A percentile compares a stretch with the other conserved stretches of the same genome.
These are phyloP conservation scores for Apis laboriosa DNA, from an alignment of 1,140 invertebrate species.

Conservation along the genomic window DNA sequence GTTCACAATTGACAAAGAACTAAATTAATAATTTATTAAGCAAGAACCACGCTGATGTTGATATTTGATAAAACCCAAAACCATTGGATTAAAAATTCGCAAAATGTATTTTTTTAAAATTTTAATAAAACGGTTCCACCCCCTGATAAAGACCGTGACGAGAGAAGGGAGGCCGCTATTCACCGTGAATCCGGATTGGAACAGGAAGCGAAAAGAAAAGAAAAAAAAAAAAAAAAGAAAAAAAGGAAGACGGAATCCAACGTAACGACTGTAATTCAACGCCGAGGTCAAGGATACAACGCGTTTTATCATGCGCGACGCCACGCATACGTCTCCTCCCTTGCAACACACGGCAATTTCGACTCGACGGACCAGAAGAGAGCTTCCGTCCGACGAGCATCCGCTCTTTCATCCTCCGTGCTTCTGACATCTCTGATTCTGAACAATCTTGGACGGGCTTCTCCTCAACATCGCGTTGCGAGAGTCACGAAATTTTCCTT, in stretches of 20 bases:
- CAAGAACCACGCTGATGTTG: too few relatives aligned
- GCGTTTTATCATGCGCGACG: conserved; percentile 1
- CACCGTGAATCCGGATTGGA: too few relatives aligned
- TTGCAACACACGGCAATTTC: conserved; percentile 21
- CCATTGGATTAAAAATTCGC: too few relatives aligned
- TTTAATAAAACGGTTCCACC: too few relatives aligned
- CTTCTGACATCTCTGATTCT: neutral
- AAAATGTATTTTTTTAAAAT: too few relatives aligned
- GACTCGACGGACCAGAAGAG: conserved; percentile 2
- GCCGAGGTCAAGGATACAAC: conserved; percentile 20
- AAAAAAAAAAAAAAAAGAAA: conserved; percentile 2
- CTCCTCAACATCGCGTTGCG: too few relatives aligned
- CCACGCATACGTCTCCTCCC: neutral
- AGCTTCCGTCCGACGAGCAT: conserved; percentile 5
- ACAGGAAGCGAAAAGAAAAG: neutral
- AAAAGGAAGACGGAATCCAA: neutral
- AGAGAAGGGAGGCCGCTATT: neutral
- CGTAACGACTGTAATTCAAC: conserved; percentile 25
- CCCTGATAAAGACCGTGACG: neutral
- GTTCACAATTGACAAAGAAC: too few relatives aligned
- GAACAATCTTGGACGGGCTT: neutral
- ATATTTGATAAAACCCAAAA: too few relatives aligned
- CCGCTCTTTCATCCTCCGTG: too few relatives aligned
- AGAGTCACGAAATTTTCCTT: too few relatives aligned
- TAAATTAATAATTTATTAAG: too few relatives aligned